Base-by-base conservation (phyloP, 1,140 invertebrate genomes). In the Apocrypta bakeri region DNA sequence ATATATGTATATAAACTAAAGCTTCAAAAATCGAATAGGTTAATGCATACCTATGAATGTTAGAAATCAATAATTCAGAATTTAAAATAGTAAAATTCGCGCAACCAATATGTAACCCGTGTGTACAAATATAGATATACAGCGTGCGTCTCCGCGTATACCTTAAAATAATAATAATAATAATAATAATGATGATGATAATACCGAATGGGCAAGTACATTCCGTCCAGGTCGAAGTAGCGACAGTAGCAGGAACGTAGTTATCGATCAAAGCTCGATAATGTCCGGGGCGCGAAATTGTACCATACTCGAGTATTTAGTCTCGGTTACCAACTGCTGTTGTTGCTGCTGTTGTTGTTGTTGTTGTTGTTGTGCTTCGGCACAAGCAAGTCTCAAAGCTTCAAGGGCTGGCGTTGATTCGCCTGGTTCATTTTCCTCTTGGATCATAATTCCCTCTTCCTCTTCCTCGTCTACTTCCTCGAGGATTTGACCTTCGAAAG, bases 241-340 rank as follows among this genome's bases (percentile, higher is more conserved):
- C 21, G 8, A 21, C 48, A 17, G 48, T 6, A 17, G 17, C 33
- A 37, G 33, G 3, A 37, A 9, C 33, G 33, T 37, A 37, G 33
- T 37, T n/a, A 56, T 31, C 24, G 77, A 69, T 79, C 77, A 81
- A 14, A 91, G 88, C 85, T 91, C 88, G 84, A 91, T 91, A 85
- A 91, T 90, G 86, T 90, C 88, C n/a, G 89, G 88, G 77, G 87
- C 86, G 14, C 88, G 88, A 85, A 89, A 91, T 85, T 89, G 88
- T 83, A 91, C 88, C 85, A 88, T 88, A 63, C 87, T 88, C 74
- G 79, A 87, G 76, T 88, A 90, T 79, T 90, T 90, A 73, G 86
- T 79, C 74, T 89, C 87, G 71, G 87, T 84, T 80, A 84, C 79
- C 71, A 85, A 42, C 61, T 85, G 71, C 33, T 81, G 72, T 42